Conservation (phyloP, 2,113 vertebrate species). For the Oceanites oceanicus region DNA sequence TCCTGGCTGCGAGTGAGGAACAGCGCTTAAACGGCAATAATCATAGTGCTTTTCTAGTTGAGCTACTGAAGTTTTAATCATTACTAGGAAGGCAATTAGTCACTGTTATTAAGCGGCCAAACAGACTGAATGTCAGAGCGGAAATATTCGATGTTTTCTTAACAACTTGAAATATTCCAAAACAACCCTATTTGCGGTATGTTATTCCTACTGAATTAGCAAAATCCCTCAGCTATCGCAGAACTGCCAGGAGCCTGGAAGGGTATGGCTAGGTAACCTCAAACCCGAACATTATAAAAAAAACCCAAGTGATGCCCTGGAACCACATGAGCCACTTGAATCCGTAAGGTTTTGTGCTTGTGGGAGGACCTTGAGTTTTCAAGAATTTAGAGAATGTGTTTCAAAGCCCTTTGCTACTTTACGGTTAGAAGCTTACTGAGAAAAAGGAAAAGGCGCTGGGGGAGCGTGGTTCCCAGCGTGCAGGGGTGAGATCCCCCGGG, state of each 20-base stretch:
- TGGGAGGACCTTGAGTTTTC: not conserved
- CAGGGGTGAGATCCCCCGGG: not conserved
- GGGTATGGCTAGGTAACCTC: not conserved
- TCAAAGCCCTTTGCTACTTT: not conserved
- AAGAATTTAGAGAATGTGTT: not conserved
- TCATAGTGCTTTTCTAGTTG: not conserved
- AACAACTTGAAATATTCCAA: not conserved
- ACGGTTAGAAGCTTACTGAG: not conserved
- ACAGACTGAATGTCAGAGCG: not conserved
- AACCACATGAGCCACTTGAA: accelerated
- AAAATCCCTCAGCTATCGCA: not conserved
- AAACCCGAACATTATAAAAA: not conserved
- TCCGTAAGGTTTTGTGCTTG: not conserved
- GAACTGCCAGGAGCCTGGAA: not conserved
- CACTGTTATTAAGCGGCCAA: not conserved
- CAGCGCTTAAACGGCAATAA: not conserved
- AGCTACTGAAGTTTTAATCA: not conserved
- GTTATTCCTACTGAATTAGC: not conserved
- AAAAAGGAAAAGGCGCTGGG: not conserved
- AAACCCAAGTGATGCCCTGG: not conserved
- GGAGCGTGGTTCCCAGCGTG: accelerated
- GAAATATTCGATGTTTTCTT: not conserved
- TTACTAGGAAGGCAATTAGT: not conserved
- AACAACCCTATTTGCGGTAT: not conserved
- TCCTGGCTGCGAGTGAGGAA: not conserved